Evolutionary conservation across 2,113 vertebrate species (phyloP).

Genomic region (Scomber scombrus): DNA sequence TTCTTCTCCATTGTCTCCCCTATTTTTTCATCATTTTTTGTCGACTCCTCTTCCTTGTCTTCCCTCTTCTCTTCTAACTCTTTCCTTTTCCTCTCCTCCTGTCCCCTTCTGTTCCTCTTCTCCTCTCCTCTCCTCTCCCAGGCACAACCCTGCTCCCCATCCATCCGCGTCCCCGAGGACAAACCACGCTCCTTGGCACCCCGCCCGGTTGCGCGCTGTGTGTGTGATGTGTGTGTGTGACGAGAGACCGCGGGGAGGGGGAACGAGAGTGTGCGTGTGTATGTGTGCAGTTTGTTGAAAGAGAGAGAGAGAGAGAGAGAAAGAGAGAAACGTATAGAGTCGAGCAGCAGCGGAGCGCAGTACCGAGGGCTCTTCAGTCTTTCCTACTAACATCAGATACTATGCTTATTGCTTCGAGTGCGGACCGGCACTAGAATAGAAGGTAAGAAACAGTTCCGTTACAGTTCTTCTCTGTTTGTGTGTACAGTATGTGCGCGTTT

Average conservation of each 20-base stretch:
- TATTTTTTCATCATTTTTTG: neutral
- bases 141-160: neutral
- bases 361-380: conserved; percentile 15
- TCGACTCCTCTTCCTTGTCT: no score
- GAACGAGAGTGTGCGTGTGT: neutral
- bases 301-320: conserved; percentile 24
- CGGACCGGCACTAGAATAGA: conserved; percentile 13
- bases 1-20: neutral
- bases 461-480: neutral
- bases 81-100: neutral
- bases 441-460: conserved; percentile 47
- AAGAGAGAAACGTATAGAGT: conserved; percentile 18
- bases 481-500: neutral
- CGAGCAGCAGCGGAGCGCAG: conserved; percentile 43
- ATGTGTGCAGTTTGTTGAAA: conserved; percentile 16
- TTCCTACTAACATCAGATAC: conserved; percentile 19
- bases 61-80: neutral
- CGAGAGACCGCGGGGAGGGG: conserved; percentile 38
- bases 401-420: conserved; percentile 23
- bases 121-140: neutral
- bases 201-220: conserved; percentile 51
- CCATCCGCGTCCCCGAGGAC: conserved; percentile 60
- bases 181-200: conserved; percentile 52
- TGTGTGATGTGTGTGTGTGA: conserved; percentile 8
- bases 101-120: neutral